Base-by-base conservation (phyloP, 2,113 vertebrate species). In the Nipponia nippon region DNA sequence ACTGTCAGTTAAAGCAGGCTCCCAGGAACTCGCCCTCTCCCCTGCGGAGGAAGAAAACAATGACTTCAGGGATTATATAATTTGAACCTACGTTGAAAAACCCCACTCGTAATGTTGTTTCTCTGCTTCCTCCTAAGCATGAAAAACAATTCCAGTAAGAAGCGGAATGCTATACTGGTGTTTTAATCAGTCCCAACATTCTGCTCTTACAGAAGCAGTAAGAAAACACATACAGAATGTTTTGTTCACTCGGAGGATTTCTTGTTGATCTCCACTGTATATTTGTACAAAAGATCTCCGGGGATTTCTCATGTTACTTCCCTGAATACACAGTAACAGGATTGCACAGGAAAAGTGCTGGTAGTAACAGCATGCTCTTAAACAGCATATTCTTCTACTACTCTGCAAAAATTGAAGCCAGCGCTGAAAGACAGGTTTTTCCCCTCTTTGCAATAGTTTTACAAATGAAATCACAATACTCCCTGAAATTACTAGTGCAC, bases 221-320 rank as follows among this genome's bases (percentile, higher is more conserved):
- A 91, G 96, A 95, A 95, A 96, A 93, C 85, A 94, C 87, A 78
- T 67, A 95, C 62, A 72, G 80, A 95, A 90, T 96, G 94, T 95
- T 97, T 94, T 95, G 92, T 97, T 98, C 92, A 66, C 90, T 96
- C 9, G 1, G 75, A 97, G 83, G 88, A 89, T 86, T 97, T 95
- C 93, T 95, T 97, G 87, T 96, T 97, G 91, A 96, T 96, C 93
- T 98, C 97, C 96, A 30, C 93, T 91, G 92, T 91, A 73, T 97
- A 95, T 97, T 97, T 97, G 93, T 95, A 91, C 83, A 82, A 88
- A 94, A 94, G 76, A 44, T 93, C 83, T 69, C 94, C 0, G 40
- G 96, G 86, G 93, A 82, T 94, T 98, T 98, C 96, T 97, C 83
- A 5, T 70, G 71, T 96, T 97, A 93, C 92, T 92, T 94, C 95